Evolutionary conservation across 2,113 vertebrate species (phyloP).

Genomic region (Callipepla squamata): DNA sequence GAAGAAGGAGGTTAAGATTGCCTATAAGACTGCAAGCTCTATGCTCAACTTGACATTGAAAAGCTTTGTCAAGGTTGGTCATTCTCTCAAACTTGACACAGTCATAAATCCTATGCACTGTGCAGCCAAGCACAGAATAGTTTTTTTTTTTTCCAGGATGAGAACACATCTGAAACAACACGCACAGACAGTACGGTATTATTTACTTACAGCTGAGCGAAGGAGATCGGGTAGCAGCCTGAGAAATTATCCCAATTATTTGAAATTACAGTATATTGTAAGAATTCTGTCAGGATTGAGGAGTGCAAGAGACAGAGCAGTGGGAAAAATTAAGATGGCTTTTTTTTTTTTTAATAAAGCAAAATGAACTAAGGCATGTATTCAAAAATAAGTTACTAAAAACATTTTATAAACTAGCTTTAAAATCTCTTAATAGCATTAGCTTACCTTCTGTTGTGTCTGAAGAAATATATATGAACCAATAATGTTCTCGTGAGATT

Average conservation of each 20-base stretch:
- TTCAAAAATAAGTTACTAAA: conserved; percentile 68
- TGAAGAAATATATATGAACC: conserved; percentile 78
- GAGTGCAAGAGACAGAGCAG: neutral
- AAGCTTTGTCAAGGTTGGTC: conserved; percentile 48
- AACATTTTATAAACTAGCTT: conserved; percentile 60
- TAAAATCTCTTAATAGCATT: conserved; percentile 65
- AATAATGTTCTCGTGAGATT: conserved; percentile 80
- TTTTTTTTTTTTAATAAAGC: conserved; percentile 1
- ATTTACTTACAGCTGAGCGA: conserved; percentile 66
- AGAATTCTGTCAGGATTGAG: conserved; percentile 31
- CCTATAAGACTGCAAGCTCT: neutral
- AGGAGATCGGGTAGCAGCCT: conserved; percentile 46
- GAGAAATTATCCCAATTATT: conserved; percentile 66
- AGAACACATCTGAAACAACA: conserved; percentile 75
- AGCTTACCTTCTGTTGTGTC: conserved; percentile 71
- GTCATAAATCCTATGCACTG: conserved; percentile 65
- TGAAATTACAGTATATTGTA: conserved; percentile 43
- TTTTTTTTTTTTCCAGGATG: conserved; percentile 50
- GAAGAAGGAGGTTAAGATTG: neutral
- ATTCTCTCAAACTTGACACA: conserved; percentile 63
- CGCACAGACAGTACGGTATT: conserved; percentile 59
- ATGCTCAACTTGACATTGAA: conserved; percentile 52
- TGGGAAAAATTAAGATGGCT: neutral
- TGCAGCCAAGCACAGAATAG: conserved; percentile 59
- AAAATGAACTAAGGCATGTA: conserved; percentile 27